Base-by-base conservation (phyloP, 2,113 vertebrate species). In the Spilogale gracilis region DNA sequence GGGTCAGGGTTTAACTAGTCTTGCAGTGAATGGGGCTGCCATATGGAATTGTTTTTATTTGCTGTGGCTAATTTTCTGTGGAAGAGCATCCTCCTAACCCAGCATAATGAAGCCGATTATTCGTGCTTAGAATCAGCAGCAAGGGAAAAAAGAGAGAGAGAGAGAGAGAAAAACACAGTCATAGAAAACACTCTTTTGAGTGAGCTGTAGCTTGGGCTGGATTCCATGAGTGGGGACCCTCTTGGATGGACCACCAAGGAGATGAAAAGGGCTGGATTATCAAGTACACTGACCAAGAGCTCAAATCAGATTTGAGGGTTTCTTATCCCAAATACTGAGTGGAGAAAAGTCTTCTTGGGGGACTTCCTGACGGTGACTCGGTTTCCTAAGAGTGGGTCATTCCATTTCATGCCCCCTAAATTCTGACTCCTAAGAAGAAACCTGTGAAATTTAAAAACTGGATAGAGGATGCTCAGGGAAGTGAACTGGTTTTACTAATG, bases 31-130 rank as follows among this genome's bases (percentile, higher is more conserved):
- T 32, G 23, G 71, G 63, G 21, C 74, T 82, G 69, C 91, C 95
- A 92, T 81, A 92, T 95, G 95, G 92, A 78, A 89, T 52, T 92
- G 76, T 96, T 97, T 96, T 97, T 81, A 91, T 98, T 96, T 95
- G 84, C 65, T 95, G 61, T 90, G 79, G 92, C 43, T 95, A 91
- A 96, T 98, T 96, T 94, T 87, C 69, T 45, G 6, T 91, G 52
- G 32, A 82, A 89, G 38, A 88, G 63, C 87, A 84, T 82, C 27
- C 27, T 83, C 69, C 73, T 96, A 85, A 92, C 89, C 83, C 79
- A 88, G 43, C 65, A 85, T 63, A 94, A 95, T 89, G 61, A 91
- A 94, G 83, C 17, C 7, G 4, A 94, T 96, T 96, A 80, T 89
- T 94, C 0, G 5, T 95, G 48, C 58, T 87, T 87, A 80, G 71